These are phyloP conservation scores for Sarcophaga rosellei DNA, from an alignment of 2,888 invertebrate species.

Conservation along the genomic window DNA sequence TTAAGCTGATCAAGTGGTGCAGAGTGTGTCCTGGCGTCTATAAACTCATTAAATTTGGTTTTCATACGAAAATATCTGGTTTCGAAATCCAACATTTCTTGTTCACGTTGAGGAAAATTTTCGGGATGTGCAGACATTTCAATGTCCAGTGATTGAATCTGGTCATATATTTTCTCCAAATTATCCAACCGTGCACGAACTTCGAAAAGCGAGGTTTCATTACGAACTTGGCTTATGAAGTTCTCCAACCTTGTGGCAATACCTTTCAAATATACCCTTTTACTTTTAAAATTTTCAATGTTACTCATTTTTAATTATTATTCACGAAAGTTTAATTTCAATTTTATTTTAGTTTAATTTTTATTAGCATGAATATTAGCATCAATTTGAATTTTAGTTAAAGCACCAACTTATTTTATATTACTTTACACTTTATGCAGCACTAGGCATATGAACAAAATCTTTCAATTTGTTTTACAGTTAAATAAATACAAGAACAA, in stretches of 20 bases:
- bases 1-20: neutral
- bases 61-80: neutral
- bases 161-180: neutral
- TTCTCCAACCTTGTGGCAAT: constrained; percentile 4
- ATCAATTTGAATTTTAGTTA: no score
- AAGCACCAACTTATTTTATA: no score
- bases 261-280: constrained; percentile 21
- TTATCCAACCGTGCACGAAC: neutral
- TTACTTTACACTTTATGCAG: no score
- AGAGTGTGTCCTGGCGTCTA: constrained; percentile 1
- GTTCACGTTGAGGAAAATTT: no score
- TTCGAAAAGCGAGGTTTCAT: constrained; percentile 17
- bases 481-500: no score
- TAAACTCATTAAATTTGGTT: constrained; percentile 4
- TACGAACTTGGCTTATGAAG: constrained; percentile 5
- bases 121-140: no score
- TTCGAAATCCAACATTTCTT: constrained; percentile 3
- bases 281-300: neutral
- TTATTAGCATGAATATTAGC: no score
- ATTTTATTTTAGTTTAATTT: no score
- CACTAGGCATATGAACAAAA: no score
- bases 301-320: neutral
- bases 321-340: no score
- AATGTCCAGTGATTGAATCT: no score
- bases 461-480: no score